Conservation (phyloP, 2,113 vertebrate species). For the Istiophorus platypterus region DNA sequence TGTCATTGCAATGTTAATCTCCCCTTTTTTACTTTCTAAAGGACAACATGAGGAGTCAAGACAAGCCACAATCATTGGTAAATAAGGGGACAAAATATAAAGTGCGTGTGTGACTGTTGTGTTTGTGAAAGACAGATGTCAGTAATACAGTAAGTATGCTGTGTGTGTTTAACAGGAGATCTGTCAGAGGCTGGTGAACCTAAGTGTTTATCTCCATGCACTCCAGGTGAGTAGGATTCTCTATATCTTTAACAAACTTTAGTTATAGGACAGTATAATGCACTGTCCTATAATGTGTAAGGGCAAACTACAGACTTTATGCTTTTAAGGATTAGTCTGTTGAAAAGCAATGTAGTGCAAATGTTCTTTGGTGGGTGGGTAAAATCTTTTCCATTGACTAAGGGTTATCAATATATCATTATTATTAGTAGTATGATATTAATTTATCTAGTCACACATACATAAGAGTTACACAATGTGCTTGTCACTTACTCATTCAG, state of each 20-base stretch:
- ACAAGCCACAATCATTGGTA: conserved; percentile 58
- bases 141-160: background rate
- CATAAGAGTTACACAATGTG: no score
- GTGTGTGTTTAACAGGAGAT: conserved; percentile 82
- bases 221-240: conserved; percentile 86
- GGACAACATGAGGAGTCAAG: conserved; percentile 88
- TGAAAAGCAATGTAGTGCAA: no score
- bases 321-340: no score
- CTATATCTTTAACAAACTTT: background rate
- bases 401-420: no score
- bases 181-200: conserved; percentile 87
- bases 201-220: conserved; percentile 89
- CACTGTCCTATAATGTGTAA: no score
- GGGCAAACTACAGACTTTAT: no score
- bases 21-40: conserved; percentile 34
- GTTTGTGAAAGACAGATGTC: background rate
- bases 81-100: conserved; percentile 77
- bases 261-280: background rate
- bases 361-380: no score
- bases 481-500: no score
- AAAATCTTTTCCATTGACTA: no score
- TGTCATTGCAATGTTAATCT: background rate
- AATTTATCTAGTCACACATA: no score
- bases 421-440: no score
- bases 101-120: conserved; percentile 12